Evolutionary conservation across 2,888 invertebrate species (phyloP), one percentile per base, ranked within the genome.

Genomic region (Rhimphoctona megacephalus): DNA sequence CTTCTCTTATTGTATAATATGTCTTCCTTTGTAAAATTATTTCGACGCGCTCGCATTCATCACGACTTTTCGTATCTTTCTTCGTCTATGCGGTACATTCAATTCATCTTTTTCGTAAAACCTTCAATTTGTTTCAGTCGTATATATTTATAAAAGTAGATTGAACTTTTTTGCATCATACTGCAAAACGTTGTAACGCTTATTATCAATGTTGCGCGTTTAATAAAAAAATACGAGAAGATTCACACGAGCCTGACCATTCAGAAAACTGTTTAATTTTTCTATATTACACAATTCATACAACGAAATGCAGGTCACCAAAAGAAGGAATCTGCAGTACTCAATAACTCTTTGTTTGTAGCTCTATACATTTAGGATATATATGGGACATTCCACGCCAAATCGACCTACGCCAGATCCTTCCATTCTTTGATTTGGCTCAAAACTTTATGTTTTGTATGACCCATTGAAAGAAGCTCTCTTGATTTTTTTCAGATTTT

Each of bases 1-100:
- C 90, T 90, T 76, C 81, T 64, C 82, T 85, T 86, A 79, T 87
- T 88, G 87, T 85, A 86, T 83, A 86, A 87, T 88, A 88, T 86
- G 81, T 89, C 89, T 90, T 87, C 82, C 85, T 88, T 88, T 85
- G 85, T 85, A 82, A 49, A 82, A 72, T 17, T 17, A 73, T 43
- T 69, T 79, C 81, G 72, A 25, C 43, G 54, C 78, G 33, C 30
- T 74, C 39, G 2, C 33, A 17, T 30, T 30, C 57, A 22, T 22
- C 72, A 69, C 36, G 57, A n/a, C 46, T 64, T 80, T 72, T 64
- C 72, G 49, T 14, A 30, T 52, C 46, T 57, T 69, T 69, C 76
- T 49, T 17, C 30, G 25, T 57, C n/a, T 14, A 22, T 33, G 11
- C 14, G 14, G 30, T 64, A 73, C 46, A 66, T 67, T 39, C n/a